phyloP scores from a whole-genome alignment of 2,797 vertebrate species.

The Hoplostethus atlanticus region DNA sequence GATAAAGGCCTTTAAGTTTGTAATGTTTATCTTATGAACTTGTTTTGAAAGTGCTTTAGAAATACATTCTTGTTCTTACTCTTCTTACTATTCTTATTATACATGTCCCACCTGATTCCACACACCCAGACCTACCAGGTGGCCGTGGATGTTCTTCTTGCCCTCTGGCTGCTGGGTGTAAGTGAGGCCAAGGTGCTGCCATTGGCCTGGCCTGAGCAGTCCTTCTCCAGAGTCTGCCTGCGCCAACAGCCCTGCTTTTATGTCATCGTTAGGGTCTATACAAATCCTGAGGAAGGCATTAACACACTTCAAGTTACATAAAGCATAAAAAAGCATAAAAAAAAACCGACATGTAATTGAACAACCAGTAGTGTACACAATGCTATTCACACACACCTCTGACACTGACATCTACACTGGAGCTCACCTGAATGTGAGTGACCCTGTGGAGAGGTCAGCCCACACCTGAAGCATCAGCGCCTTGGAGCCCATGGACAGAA shows the following conservation, averaged over 20 bases:
- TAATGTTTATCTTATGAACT: background rate
- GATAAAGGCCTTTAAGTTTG: too few species aligned
- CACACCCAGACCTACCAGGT: conserved; percentile 92
- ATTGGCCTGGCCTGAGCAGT: conserved; percentile 85
- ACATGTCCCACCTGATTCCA: conserved; percentile 90
- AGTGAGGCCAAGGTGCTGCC: conserved; percentile 95
- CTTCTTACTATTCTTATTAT: background rate
- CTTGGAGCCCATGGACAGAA: conserved; percentile 96
- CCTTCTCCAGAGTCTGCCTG: conserved; percentile 91
- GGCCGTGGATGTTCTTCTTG: conserved; percentile 92
- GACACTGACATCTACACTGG: conserved; percentile 2
- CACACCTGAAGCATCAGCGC: conserved; percentile 97
- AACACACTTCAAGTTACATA: conserved; percentile 13
- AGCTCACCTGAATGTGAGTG: conserved; percentile 92
- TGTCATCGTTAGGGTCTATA: conserved; percentile 94
- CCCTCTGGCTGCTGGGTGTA: conserved; percentile 93
- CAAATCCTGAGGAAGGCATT: conserved; percentile 86
- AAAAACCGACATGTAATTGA: background rate
- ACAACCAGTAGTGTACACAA: background rate
- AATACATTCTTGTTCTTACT: background rate
- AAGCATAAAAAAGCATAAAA: conserved; percentile 13
- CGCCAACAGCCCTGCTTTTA: conserved; percentile 91
- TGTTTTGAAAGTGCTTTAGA: background rate
- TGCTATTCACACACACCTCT: conserved; percentile 8
- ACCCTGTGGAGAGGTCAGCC: conserved; percentile 89